Evolutionary conservation across 2,113 vertebrate genomes (phyloP).

Genomic region (Balaenoptera acutorostrata): DNA sequence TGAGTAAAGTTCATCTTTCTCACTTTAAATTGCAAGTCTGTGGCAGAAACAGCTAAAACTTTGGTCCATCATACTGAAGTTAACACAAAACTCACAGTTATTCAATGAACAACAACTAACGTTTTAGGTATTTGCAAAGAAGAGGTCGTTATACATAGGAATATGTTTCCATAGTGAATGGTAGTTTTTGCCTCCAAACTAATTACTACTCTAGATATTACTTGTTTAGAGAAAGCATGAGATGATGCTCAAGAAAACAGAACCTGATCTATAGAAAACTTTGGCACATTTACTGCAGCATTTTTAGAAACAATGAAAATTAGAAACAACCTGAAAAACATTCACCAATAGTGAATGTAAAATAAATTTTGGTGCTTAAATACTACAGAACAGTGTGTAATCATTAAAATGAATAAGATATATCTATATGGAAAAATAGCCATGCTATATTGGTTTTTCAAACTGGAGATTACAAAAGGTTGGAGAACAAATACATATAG

Average conservation of each 20-base stretch:
- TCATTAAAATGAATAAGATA: background rate
- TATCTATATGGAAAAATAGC: background rate
- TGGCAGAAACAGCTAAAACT: background rate
- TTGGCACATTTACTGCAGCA: background rate
- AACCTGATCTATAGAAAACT: background rate
- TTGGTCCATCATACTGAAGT: background rate
- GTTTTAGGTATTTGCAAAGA: background rate
- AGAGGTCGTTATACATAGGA: background rate
- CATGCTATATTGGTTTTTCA: background rate
- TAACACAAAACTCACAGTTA: background rate
- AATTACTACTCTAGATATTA: background rate
- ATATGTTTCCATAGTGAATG: background rate
- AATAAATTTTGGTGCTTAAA: background rate
- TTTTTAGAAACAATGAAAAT: background rate
- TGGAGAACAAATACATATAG: background rate
- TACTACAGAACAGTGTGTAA: background rate
- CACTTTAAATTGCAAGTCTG: slow-evolving; percentile 8
- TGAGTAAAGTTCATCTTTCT: slow-evolving; percentile 5
- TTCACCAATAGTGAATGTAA: background rate
- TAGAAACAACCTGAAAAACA: background rate
- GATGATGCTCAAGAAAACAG: background rate
- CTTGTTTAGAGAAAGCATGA: background rate
- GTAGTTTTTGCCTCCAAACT: background rate
- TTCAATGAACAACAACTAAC: background rate
- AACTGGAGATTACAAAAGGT: background rate